Percentiles rank a stretch among this genome's conserved stretches.
Evolutionary conservation across 2,797 vertebrate species (phyloP).

Genomic region (Dendrocincla fuliginosa): DNA sequence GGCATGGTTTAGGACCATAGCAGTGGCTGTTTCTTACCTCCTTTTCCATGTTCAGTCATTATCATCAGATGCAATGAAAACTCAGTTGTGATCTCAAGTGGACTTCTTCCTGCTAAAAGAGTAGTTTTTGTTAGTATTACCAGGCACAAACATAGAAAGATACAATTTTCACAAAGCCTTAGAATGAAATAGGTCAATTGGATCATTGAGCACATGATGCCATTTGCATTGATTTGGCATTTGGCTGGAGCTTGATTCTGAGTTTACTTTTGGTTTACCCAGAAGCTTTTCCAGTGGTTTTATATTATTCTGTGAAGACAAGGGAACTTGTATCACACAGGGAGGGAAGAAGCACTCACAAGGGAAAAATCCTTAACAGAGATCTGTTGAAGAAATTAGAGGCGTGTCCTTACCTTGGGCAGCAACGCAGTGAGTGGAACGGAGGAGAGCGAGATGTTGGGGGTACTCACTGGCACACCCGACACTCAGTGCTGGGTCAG

Average conservation of each 20-base stretch:
- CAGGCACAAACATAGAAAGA: neutral
- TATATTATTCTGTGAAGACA: neutral
- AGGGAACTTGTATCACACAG: accelerated
- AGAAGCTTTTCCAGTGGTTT: neutral
- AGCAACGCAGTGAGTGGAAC: neutral
- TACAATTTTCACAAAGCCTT: neutral
- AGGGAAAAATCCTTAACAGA: neutral
- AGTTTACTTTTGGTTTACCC: neutral
- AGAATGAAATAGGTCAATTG: neutral
- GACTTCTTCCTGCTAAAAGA: neutral
- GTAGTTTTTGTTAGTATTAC: neutral
- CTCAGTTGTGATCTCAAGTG: neutral
- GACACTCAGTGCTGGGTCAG: neutral
- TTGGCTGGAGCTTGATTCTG: neutral
- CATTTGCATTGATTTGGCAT: neutral
- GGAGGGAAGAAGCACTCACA: neutral
- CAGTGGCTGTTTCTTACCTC: neutral
- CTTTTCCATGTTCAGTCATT: neutral
- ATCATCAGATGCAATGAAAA: neutral
- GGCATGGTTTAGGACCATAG: neutral
- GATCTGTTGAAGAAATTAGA: neutral
- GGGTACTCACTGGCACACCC: neutral
- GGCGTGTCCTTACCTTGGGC: neutral
- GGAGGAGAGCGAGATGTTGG: neutral
- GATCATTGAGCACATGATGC: accelerated